Evolutionary conservation across 2,113 vertebrate species (phyloP), one percentile per base, ranked within the genome.

Genomic region (Percopsis transmontana): DNA sequence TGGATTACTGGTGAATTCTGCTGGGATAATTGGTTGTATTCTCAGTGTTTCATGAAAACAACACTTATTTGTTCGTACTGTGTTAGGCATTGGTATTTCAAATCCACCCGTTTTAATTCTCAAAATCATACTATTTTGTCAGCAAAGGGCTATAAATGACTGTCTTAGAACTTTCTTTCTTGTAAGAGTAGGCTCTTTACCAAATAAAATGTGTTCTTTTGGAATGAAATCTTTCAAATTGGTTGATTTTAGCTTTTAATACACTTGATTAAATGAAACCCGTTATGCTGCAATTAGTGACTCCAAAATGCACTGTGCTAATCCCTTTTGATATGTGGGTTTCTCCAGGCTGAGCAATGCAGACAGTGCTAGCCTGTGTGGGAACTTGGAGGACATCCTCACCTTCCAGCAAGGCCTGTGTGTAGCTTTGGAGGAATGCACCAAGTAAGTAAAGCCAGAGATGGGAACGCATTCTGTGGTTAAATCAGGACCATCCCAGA

Each of bases 351-450:
- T 99, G 72, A 94, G 91, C 4, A 81, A 83, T 0, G 86, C 90
- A 47, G 97, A 99, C 74, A 92, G 93, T 0, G 59, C 90, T 0
- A 91, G 91, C 5, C 80, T 99, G 70, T 90, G 95, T 84, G 97
- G 97, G 53, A 99, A 99, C 47, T 90, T 97, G 60, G 97, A 99
- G 70, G 97, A 99, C 80, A 92, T 99, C 64, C 94, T 94, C 58
- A 88, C 91, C 1, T 99, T 99, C 90, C 97, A 99, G 82, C 97
- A 98, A 82, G 94, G 89, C 0, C 91, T 99, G 7, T 96, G 95
- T 84, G 93, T 92, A 72, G 75, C 95, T 69, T 88, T 99, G 88
- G 97, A 99, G 87, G 97, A 99, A 68, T 95, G 94, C 80, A 92
- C 93, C 20, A 98, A 96, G 97, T 99, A 93, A 93, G 96, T 85